Base-by-base conservation (phyloP, 2,888 invertebrate species). In the Rotaria macrura region DNA sequence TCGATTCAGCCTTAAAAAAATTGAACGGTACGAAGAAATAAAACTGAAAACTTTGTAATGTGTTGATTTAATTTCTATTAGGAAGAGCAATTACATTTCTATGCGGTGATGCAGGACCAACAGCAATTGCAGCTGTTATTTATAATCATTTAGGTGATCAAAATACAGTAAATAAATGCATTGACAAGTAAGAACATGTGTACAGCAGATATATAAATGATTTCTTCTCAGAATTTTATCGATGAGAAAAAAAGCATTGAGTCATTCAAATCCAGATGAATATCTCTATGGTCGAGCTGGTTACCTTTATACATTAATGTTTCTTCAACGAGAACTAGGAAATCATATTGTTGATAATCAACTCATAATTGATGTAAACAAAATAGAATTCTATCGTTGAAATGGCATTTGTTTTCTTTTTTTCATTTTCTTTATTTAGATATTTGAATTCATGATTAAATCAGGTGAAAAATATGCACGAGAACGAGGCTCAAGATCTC, bases 201-300 rank as follows among this genome's bases (percentile, higher is more conserved):
- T 14, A 49, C 3, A 49, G 9, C 4, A 52, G 23, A 52, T 52
- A 52, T 23, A 23, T 23, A 20, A 52, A 23, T 52, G 23, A 52
- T 52, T 23, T 52, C 52, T 52, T 74, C 12, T 43, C 25, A 79
- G 79, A n/a, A 79, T 79, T 43, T 1, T 79, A 43, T 79, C 79
- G 1, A 79, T 79, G 79, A 79, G 43, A n/a, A 43, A 43, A n/a
- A 14, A 43, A 9, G 79, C 43, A 12, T 43, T 79, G n/a, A 79
- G 79, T 43, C 79, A 23, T 79, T 40, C 40, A 79, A 43, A 25
- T 52, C 94, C 94, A 54, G 95, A 96, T 91, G 96, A 96, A 90
- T 91, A 95, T 40, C 94, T 96, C 89, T 95, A 95, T 1, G 96
- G 96, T 0, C 92, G 95, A 87, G 94, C 95, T 79, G 96, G 95